Percentiles rank a stretch among this genome's conserved stretches.
These are phyloP conservation scores for Andricus curvator DNA, from an alignment of 2,888 invertebrate species.

Conservation along the genomic window DNA sequence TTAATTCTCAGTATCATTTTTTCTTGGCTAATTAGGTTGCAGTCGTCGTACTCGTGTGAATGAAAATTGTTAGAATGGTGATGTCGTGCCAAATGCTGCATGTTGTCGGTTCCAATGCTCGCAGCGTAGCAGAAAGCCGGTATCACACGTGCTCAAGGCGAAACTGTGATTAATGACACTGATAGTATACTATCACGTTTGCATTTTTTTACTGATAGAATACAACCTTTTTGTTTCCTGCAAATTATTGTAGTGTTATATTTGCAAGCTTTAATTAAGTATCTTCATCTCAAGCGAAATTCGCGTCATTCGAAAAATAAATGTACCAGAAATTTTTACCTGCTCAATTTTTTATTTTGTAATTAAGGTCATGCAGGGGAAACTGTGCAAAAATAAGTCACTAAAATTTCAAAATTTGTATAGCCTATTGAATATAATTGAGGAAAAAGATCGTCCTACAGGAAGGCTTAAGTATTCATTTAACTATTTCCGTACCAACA, in stretches of 20 bases:
- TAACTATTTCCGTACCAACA: no score
- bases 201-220: not conserved
- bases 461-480: no score
- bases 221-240: not conserved
- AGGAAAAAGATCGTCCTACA: no score
- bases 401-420: no score
- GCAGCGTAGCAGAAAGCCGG: slow-evolving; percentile 40
- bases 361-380: no score
- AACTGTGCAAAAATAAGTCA: no score
- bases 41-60: slow-evolving; percentile 32
- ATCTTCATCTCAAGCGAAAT: not conserved
- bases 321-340: no score
- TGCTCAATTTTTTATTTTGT: no score
- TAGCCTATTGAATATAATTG: no score
- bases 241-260: not conserved
- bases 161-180: slow-evolving; percentile 50
- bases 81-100: slow-evolving; percentile 49
- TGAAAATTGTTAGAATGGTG: slow-evolving; percentile 38
- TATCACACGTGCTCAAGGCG: slow-evolving; percentile 51
- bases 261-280: not conserved
- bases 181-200: slow-evolving; percentile 44
- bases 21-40: slow-evolving; percentile 26
- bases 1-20: slow-evolving; percentile 1
- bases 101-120: slow-evolving; percentile 39
- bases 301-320: not conserved